phyloP scores from a whole-genome alignment of 2,888 invertebrate species.

The Stegana nigrithorax region DNA sequence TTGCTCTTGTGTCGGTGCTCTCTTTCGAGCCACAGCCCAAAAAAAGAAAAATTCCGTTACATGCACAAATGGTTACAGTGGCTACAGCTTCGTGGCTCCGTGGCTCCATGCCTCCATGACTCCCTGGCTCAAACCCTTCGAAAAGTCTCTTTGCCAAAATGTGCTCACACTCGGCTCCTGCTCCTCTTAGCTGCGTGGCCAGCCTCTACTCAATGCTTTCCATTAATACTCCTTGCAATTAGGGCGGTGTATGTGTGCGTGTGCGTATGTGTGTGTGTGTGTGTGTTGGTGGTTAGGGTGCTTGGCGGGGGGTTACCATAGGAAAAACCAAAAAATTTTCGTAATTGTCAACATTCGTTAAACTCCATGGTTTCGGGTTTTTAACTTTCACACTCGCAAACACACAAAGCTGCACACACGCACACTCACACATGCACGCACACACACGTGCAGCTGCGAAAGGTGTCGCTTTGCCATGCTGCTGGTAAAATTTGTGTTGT shows the following conservation, averaged over 20 bases:
- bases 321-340: conserved; percentile 52
- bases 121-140: too few relatives aligned
- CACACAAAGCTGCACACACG: conserved; percentile 6
- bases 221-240: too few relatives aligned
- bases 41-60: conserved; percentile 43
- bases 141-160: too few relatives aligned
- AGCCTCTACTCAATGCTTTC: too few relatives aligned
- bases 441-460: conserved; percentile 43
- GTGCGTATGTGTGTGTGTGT: neutral
- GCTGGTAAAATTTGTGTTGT: too few relatives aligned
- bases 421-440: conserved; percentile 8
- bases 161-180: too few relatives aligned
- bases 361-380: conserved; percentile 44
- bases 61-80: too few relatives aligned
- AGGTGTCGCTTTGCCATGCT: conserved; percentile 31
- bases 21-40: conserved; percentile 58
- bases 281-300: neutral
- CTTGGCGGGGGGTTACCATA: conserved; percentile 35
- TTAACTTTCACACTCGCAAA: conserved; percentile 6
- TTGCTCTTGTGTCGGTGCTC: conserved; percentile 27
- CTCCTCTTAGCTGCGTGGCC: too few relatives aligned
- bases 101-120: too few relatives aligned
- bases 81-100: too few relatives aligned
- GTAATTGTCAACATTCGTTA: conserved; percentile 58
- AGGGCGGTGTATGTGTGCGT: too few relatives aligned